phyloP scores from a whole-genome alignment of 2,113 vertebrate genomes.

The Rutilus rutilus region DNA sequence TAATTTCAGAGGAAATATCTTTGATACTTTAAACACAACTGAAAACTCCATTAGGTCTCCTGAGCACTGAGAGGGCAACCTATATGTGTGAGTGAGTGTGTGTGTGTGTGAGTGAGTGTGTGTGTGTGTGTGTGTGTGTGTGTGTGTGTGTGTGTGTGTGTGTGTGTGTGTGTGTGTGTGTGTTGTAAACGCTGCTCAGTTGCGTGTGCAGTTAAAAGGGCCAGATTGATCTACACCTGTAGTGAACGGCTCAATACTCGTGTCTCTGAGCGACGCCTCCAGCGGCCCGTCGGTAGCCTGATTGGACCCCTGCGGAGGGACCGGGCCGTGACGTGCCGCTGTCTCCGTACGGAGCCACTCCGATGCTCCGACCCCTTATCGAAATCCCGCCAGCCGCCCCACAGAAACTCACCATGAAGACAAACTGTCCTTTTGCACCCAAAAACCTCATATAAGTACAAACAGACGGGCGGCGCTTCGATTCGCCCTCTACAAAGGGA shows the following conservation, averaged over 20 bases:
- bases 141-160: background rate
- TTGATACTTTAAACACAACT: background rate
- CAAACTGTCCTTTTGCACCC: constrained; percentile 15
- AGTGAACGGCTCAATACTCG: constrained; percentile 70
- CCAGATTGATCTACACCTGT: constrained; percentile 77
- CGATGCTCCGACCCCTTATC: constrained; percentile 64
- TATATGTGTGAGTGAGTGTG: background rate
- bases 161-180: background rate
- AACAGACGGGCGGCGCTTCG: background rate
- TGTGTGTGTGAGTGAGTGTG: background rate
- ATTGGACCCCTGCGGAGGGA: constrained; percentile 43
- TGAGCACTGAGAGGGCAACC: background rate
- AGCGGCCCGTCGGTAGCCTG: constrained; percentile 34
- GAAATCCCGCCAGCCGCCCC: constrained; percentile 1
- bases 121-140: background rate
- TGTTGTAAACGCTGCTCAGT: constrained; percentile 42
- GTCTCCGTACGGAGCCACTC: constrained; percentile 66
- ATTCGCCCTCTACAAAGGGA: background rate
- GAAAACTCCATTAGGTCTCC: background rate
- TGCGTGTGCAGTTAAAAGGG: constrained; percentile 76
- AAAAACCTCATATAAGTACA: background rate
- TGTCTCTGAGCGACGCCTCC: constrained; percentile 52
- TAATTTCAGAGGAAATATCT: background rate
- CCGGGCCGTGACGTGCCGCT: constrained; percentile 39
- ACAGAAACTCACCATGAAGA: constrained; percentile 27